Conservation (phyloP, 2,797 vertebrate species). For the Lepidocolaptes lacrymiger region DNA sequence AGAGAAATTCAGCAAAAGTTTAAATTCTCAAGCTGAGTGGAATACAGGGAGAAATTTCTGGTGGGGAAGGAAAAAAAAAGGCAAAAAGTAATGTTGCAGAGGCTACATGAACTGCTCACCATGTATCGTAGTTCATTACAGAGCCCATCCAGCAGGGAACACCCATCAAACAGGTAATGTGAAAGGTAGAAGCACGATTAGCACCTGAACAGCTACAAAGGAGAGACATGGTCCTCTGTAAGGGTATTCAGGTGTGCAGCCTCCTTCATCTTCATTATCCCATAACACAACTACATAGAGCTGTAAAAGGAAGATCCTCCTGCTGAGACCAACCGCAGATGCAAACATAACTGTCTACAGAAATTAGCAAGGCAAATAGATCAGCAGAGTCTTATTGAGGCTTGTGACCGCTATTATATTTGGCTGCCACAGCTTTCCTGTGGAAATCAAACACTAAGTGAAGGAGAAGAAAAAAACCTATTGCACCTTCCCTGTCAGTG, state of each 20-base stretch:
- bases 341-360: slow-evolving; percentile 33
- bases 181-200: slow-evolving; percentile 3
- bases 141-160: slow-evolving; percentile 1
- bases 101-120: not conserved
- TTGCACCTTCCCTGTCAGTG: not conserved
- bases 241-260: slow-evolving; percentile 21
- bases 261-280: slow-evolving; percentile 69
- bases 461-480: not conserved
- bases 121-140: slow-evolving; percentile 39
- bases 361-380: slow-evolving; percentile 62
- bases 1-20: not conserved
- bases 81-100: not conserved
- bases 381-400: not conserved
- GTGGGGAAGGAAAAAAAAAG: not conserved
- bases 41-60: not conserved
- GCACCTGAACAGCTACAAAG: slow-evolving; percentile 15
- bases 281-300: not conserved
- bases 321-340: not conserved
- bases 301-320: slow-evolving; percentile 37
- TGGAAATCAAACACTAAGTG: slow-evolving; percentile 17
- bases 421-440: not conserved
- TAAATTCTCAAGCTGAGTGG: not conserved
- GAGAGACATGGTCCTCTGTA: not conserved
- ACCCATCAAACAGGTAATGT: slow-evolving; percentile 12
- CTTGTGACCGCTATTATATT: not conserved